These are phyloP conservation scores for Drosophila neutralis DNA, from an alignment of 2,888 invertebrate species.

Conservation along the genomic window DNA sequence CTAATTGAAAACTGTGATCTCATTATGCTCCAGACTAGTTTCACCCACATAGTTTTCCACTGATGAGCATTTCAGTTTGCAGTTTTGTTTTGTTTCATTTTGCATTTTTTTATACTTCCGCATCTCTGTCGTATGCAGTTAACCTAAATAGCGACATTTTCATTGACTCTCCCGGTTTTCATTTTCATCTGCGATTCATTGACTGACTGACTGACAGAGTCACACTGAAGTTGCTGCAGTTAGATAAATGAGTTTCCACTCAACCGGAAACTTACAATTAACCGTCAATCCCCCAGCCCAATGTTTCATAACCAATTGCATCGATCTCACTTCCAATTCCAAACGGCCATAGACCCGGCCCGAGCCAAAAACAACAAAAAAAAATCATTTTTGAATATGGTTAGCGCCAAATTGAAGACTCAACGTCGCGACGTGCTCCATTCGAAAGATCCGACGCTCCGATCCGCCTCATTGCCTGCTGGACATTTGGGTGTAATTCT, in stretches of 20 bases:
- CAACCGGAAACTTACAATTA: constrained; percentile 80
- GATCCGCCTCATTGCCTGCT: constrained; percentile 66
- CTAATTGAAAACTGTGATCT: constrained; percentile 27
- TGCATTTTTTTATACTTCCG: constrained; percentile 29
- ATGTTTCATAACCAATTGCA: constrained; percentile 71
- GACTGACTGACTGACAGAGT: constrained; percentile 38
- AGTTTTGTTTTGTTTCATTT: background rate
- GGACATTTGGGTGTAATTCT: constrained; percentile 66
- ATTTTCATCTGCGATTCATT: constrained; percentile 63
- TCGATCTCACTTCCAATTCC: constrained; percentile 37
- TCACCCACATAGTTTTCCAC: background rate
- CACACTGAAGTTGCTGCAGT: constrained; percentile 44
- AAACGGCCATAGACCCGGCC: constrained; percentile 25
- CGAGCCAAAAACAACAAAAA: constrained; percentile 37
- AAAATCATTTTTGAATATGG: constrained; percentile 60
- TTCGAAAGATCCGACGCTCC: constrained; percentile 16
- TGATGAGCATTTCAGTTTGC: constrained; percentile 11
- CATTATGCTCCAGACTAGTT: constrained; percentile 31
- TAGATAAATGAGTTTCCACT: constrained; percentile 71
- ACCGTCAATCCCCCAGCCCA: constrained; percentile 43
- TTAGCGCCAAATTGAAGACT: constrained; percentile 58
- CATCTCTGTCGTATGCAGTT: constrained; percentile 36
- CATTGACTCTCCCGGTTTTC: constrained; percentile 67
- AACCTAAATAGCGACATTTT: constrained; percentile 49
- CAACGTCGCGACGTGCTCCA: constrained; percentile 42